Evolutionary conservation across 2,797 vertebrate genomes (phyloP), one percentile per base, ranked within the genome.

Genomic region (Semotilus atromaculatus): DNA sequence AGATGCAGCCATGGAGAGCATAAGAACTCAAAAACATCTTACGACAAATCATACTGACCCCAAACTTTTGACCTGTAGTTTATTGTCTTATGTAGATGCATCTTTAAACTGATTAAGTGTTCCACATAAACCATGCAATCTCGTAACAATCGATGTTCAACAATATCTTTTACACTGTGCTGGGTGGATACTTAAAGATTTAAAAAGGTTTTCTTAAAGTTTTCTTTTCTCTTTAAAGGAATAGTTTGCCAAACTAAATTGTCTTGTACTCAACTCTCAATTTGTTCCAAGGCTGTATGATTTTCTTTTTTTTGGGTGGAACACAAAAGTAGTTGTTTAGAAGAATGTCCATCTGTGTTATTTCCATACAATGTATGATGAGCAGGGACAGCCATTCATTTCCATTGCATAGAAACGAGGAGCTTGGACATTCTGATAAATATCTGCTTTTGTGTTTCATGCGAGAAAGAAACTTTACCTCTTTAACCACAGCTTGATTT

Each of bases 291-390:
- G 13, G 19, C 72, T 53, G 70, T 72, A 19, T 72, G 18, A 53
- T 0, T 29, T 23, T 14, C 7, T 3, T 13, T 53, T 36, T 18
- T 11, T 72, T 26, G n/a, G 26, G 31, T 43, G n/a, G 60, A 48
- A 14, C n/a, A 79, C 38, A 79, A 79, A 79, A 79, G 38, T n/a
- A 79, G 38, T 43, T 79, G 26, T 64, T 79, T 48, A 34, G 60
- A 66, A 34, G 40, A 79, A 48, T 48, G 18, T 23, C 40, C 43
- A 48, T n/a, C 43, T 9, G 19, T 64, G 40, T 64, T 66, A 60
- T 77, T 60, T 60, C 55, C 55, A 38, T 76, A 60, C 74, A 40
- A 7, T 60, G 36, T 38, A 58, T 76, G 23, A 60, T 67, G 18
- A 67, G 11, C 26, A 53, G 18, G 45, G 45, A 53, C 19, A 55